These are phyloP conservation scores for Coendou prehensilis DNA, from an alignment of 2,797 vertebrate species.

Conservation along the genomic window DNA sequence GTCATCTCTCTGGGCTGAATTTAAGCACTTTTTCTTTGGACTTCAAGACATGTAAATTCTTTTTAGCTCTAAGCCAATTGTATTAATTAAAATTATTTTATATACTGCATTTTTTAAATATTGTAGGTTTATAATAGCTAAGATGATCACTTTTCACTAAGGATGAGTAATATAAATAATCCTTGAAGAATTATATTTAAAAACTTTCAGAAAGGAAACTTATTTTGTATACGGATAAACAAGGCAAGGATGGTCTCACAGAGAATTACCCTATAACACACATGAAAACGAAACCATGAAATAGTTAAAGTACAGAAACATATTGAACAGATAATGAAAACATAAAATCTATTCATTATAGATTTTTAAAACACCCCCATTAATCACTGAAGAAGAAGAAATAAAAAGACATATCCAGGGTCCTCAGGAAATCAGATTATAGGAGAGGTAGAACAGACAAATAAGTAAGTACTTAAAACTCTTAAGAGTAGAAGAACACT, in stretches of 20 bases:
- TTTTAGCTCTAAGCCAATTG: slow-evolving; percentile 2
- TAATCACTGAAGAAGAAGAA: not conserved
- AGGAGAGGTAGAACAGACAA: not conserved
- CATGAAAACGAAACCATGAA: slow-evolving; percentile 45
- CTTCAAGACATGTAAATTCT: not conserved
- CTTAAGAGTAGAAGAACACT: not conserved
- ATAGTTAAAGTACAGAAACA: slow-evolving; percentile 36
- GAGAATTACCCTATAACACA: not conserved
- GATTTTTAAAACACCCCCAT: not conserved
- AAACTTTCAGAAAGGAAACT: not conserved
- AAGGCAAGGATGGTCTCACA: not conserved
- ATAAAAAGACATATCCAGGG: not conserved
- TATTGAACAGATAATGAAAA: not conserved
- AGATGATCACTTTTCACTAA: not conserved
- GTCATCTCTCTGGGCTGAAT: not conserved
- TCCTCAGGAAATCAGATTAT: not conserved
- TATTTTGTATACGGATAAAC: not conserved
- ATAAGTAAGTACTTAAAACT: not conserved
- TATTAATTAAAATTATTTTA: slow-evolving; percentile 29
- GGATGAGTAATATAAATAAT: not conserved
- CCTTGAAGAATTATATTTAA: slow-evolving; percentile 11
- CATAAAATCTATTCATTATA: not conserved
- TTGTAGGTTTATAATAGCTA: slow-evolving; percentile 16
- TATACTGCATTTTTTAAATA: not conserved
- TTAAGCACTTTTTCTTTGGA: slow-evolving; percentile 3